Evolutionary conservation across 2,113 vertebrate species (phyloP).

Genomic region (Myrmecophaga tridactyla): DNA sequence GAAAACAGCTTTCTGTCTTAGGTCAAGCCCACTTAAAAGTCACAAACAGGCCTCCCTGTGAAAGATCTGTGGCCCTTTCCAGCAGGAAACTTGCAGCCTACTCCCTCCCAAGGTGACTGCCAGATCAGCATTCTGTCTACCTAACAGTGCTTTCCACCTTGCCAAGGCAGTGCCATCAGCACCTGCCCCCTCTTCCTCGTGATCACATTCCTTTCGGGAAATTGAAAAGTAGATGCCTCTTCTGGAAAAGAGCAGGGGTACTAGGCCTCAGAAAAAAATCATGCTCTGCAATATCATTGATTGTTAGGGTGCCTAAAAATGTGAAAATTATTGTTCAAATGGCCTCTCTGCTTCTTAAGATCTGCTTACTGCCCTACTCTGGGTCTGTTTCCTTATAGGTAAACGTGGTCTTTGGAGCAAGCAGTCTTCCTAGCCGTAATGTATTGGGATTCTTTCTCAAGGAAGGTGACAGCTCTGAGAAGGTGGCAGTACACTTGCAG

Average conservation of each 20-base stretch:
- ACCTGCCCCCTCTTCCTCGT: neutral
- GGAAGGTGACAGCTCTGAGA: neutral
- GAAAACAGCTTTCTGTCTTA: slow-evolving; percentile 53
- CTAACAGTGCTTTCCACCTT: neutral
- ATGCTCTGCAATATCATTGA: neutral
- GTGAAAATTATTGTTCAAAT: neutral
- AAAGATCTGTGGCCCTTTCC: slow-evolving; percentile 42
- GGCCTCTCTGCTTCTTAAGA: neutral
- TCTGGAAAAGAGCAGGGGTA: neutral
- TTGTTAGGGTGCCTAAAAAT: neutral
- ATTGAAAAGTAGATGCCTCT: neutral
- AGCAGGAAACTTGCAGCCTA: neutral
- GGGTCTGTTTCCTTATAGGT: neutral
- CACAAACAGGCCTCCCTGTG: slow-evolving; percentile 37
- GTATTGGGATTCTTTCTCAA: neutral
- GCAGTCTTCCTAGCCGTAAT: slow-evolving; percentile 2
- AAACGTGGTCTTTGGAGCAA: neutral
- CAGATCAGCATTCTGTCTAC: neutral
- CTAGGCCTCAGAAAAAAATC: neutral
- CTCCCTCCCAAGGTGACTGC: neutral
- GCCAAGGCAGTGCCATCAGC: neutral
- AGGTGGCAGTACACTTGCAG: neutral
- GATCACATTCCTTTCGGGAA: neutral
- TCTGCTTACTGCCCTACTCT: neutral
- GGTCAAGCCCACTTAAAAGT: slow-evolving; percentile 24